Evolutionary conservation across 2,113 vertebrate species (phyloP), one percentile per base, ranked within the genome.

Genomic region (Trematomus loennbergii): DNA sequence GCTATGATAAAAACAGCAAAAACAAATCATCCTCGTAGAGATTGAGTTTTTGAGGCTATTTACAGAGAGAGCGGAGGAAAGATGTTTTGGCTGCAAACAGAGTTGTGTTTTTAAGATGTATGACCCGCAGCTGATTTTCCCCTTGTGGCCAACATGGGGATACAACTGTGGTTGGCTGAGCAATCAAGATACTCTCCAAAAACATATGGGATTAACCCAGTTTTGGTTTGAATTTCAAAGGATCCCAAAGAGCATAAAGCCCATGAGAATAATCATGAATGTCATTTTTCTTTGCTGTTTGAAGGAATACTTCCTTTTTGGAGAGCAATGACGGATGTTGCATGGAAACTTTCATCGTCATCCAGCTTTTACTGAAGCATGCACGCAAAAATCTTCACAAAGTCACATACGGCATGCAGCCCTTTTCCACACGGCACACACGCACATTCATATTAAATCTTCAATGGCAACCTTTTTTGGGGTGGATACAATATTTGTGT

Each of bases 121-220:
- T 84, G 72, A 87, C 73, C 86, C 45, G 4, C 61, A 75, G 78
- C 62, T 20, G 54, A 88, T 83, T 85, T 85, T 69, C 67, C 70
- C 64, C 87, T 75, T 33, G 68, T 86, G 79, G 80, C 79, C 83
- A 84, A 68, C 76, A 68, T 73, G 43, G 20, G 64, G 68, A 84
- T 59, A 76, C 77, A 82, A 79, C 69, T 86, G 74, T 43, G 78
- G 83, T 81, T 83, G 73, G 78, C 79, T 71, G 54, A 66, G 83
- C 66, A 75, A 80, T 83, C 75, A 81, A 72, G 45, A 77, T 76
- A 52, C 78, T 85, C 67, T 71, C 78, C 71, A 73, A 54, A 89
- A 87, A 90, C 85, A 89, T 80, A 64, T 67, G 60, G 87, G 77
- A 89, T 88, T 83, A 81, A 84, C 81, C 86, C 84, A 89, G 76